Evolutionary conservation across 2,797 vertebrate species (phyloP), one percentile per base, ranked within the genome.

Genomic region (Xiphophorus birchmanni): DNA sequence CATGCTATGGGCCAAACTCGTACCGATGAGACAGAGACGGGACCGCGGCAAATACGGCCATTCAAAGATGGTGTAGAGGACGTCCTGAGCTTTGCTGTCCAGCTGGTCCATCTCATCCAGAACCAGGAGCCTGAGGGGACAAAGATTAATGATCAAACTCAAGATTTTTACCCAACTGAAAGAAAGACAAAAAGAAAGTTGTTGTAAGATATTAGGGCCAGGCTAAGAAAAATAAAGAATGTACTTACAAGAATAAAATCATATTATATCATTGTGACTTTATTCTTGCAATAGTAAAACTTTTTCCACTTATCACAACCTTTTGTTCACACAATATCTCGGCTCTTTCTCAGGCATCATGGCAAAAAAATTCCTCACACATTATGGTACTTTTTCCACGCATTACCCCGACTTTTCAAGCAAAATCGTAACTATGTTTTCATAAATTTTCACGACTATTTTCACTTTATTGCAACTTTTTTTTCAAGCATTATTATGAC

Each of bases 21-120:
- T 80, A 99, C 98, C 98, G 4, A 99, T 92, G 0, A 99, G 96
- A 82, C 97, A 95, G 0, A 99, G 92, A 23, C 97, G 96, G 32
- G 98, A 99, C 74, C 80, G 60, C 0, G 92, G 92, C 42, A 99
- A 95, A 89, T 89, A 94, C 0, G 98, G 97, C 98, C 98, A 99
- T 67, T 99, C 98, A 35, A 99, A 99, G 67, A 99, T 94, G 1
- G 97, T 99, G 93, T 99, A 99, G 5, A 99, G 96, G 48, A 99
- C 97, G 0, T 99, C 98, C 89, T 99, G 98, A 3, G 96, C 95
- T 87, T 96, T 98, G 84, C 97, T 99, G 92, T 99, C 97, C 93
- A 99, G 94, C 91, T 99, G 98, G 85, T 99, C 98, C 97, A 99
- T 96, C 89, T 99, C 98, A 15, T 99, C 98, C 91, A 99, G 89